Base-by-base conservation (phyloP, 2,888 invertebrate species). In the Macrosiphum euphorbiae region DNA sequence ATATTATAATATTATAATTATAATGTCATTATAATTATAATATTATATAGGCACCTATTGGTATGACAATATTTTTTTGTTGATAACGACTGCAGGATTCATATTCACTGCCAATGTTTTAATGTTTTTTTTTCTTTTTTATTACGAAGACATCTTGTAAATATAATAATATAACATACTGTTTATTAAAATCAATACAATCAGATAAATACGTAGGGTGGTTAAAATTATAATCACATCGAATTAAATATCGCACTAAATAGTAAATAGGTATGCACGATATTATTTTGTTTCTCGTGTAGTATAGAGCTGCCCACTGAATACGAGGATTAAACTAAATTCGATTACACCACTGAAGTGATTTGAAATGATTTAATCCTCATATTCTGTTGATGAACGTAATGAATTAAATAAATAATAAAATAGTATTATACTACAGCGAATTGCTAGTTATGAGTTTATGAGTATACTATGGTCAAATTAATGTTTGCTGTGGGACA, bases 21-120 rank as follows among this genome's bases (percentile, higher is more conserved):
- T n/a, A n/a, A 52, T 84, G 26, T 84, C 92, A 61, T 87, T 85
- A n/a, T 55, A 78, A 85, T 47, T 58, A 47, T 61, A 24, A 35
- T 78, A 78, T n/a, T 78, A 67, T 86, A 16, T 86, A 86, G 61
- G 24, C 35, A 86, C 86, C 41, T 88, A 55, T 55, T 55, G 41
- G 13, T 90, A 90, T 50, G 47, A 91, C 58, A 85, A 85, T 61
- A 55, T 55, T 41, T 85, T 47, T 58, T 58, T 58, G 44, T 85
- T 28, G 91, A 44, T 58, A 61, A 92, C 35, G 11, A 52, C 55
- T 55, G 55, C 58, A 35, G 13, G 7, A 58, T 47, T 50, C 1
- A 58, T 24, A 41, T 86, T 85, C 93, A 93, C 93, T 93, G 93
- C 93, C 93, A 90, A 50, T 85, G 44, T 92, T 89, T 44, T 20